Conservation (phyloP, 2,888 invertebrate genomes). For the Pristionchus entomophagus region DNA sequence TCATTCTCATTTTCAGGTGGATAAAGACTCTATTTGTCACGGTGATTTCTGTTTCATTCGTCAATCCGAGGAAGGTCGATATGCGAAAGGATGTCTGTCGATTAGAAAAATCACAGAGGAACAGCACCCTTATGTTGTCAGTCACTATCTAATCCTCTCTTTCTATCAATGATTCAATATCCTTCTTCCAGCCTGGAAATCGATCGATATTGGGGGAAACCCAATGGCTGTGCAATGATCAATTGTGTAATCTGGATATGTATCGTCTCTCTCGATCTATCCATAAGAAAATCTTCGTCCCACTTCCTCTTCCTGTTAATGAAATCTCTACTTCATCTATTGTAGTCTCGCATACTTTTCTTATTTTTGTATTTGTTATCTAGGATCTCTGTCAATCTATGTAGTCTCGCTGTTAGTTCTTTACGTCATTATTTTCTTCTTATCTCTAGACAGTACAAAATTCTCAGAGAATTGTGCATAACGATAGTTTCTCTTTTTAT, state of each 20-base stretch:
- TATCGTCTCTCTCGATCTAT: neutral
- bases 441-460: neutral
- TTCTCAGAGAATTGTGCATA: neutral
- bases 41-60: constrained; percentile 41
- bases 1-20: neutral
- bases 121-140: neutral
- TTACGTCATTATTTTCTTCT: neutral
- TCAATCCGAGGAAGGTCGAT: constrained; percentile 11
- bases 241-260: constrained; percentile 34
- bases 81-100: constrained; percentile 41
- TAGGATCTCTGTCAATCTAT: neutral
- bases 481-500: too few relatives aligned
- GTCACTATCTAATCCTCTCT: neutral
- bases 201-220: constrained; percentile 40
- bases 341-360: neutral
- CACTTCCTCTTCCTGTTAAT: neutral
- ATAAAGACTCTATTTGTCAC: neutral
- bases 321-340: neutral
- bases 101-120: neutral
- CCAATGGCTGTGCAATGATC: constrained; percentile 15
- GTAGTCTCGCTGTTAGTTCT: neutral
- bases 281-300: neutral
- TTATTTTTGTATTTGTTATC: too few relatives aligned
- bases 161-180: too few relatives aligned
- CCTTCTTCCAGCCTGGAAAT: constrained; percentile 26